phyloP scores from a whole-genome alignment of 2,797 vertebrate species.

The Siniperca obscura region DNA sequence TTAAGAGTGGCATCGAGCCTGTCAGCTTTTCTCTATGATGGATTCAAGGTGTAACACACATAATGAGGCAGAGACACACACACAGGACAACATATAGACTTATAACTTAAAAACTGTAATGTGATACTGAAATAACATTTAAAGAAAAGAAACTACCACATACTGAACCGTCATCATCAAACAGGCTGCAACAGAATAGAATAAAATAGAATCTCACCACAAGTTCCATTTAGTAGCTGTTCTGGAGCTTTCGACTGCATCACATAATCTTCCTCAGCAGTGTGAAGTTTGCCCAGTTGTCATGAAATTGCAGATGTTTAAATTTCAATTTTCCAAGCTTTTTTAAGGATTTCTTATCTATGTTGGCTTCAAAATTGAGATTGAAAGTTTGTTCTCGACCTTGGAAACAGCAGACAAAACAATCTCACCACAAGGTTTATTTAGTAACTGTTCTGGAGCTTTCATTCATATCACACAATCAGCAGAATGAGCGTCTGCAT shows the following conservation, averaged over 20 bases:
- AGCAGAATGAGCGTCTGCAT: not conserved
- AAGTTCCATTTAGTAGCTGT: not conserved
- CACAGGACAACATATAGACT: conserved; percentile 18
- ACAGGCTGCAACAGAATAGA: not conserved
- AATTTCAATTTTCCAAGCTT: not conserved
- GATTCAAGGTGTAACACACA: conserved; percentile 46
- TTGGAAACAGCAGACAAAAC: not conserved
- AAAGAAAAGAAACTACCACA: not conserved
- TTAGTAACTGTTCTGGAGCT: not conserved
- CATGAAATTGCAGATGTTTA: not conserved
- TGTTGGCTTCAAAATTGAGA: not conserved
- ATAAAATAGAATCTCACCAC: not conserved
- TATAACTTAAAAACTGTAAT: not conserved
- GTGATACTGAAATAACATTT: conserved; percentile 10
- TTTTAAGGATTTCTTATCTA: not conserved
- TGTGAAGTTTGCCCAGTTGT: not conserved
- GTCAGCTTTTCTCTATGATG: conserved; percentile 39
- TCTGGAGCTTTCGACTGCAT: not conserved
- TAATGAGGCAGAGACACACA: not conserved
- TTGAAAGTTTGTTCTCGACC: not conserved
- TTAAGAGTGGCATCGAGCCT: conserved; percentile 39
- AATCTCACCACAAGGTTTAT: not conserved
- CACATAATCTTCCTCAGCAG: not conserved
- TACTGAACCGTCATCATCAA: not conserved
- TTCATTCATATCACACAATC: not conserved